Evolutionary conservation across 1,140 invertebrate species (phyloP).

Genomic region (Hormaphis cornu): DNA sequence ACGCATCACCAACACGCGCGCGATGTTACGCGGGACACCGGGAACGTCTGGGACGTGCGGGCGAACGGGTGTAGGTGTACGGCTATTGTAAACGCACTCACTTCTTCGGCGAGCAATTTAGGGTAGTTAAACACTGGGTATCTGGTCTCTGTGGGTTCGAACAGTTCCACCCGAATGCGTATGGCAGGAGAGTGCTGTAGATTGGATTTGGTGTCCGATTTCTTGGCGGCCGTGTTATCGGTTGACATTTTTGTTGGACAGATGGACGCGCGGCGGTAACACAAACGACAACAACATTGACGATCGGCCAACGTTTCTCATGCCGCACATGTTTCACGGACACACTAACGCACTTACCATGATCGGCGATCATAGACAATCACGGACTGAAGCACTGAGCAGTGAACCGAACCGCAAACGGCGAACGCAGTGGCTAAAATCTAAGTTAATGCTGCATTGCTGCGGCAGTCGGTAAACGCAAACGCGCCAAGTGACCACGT

Average conservation of each 20-base stretch:
- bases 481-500: no score
- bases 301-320: slow-evolving; percentile 1
- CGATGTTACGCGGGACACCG: no score
- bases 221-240: slow-evolving; percentile 12
- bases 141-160: slow-evolving; percentile 29
- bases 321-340: slow-evolving; percentile 16
- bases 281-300: slow-evolving; percentile 26
- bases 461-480: no score
- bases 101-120: slow-evolving; percentile 27
- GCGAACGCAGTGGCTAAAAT: background rate
- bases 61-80: no score
- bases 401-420: background rate
- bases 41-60: no score
- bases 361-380: slow-evolving; percentile 31
- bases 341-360: background rate
- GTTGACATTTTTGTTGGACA: slow-evolving; percentile 20
- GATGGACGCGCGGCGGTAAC: slow-evolving; percentile 11
- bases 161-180: background rate
- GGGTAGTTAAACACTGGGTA: slow-evolving; percentile 32
- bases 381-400: slow-evolving; percentile 11
- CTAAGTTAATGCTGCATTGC: no score
- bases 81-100: no score
- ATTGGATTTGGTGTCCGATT: slow-evolving; percentile 28
- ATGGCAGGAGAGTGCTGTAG: slow-evolving; percentile 19
- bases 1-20: no score